Evolutionary conservation across 1,140 invertebrate species (phyloP).

Genomic region (Onthophagus taurus): DNA sequence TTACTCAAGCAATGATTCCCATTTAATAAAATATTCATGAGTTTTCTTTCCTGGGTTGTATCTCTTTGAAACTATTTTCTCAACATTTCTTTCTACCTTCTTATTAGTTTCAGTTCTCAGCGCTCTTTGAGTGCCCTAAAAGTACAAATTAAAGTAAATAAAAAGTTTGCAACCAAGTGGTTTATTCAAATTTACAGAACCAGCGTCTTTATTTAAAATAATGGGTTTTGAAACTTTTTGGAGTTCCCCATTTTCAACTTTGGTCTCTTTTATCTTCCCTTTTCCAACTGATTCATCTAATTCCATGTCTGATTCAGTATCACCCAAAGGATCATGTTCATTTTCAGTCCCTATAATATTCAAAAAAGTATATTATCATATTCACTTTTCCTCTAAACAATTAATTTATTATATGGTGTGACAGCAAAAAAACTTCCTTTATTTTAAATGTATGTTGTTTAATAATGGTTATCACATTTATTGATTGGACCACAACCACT

Average conservation of each 20-base stretch:
- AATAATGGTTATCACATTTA: too few species aligned
- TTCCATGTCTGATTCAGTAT: conserved; percentile 15
- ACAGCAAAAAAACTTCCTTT: too few species aligned
- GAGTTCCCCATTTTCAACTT: conserved; percentile 12
- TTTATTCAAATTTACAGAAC: too few species aligned
- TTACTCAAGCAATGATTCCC: conserved; percentile 67
- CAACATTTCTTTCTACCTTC: conserved; percentile 55
- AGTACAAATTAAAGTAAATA: background rate
- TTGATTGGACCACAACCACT: too few species aligned
- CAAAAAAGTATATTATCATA: background rate
- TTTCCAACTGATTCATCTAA: conserved; percentile 13
- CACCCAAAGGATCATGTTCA: conserved; percentile 11
- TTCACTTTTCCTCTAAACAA: conserved; percentile 13
- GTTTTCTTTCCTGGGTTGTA: conserved; percentile 67
- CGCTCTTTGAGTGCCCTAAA: conserved; percentile 36
- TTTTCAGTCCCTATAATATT: background rate
- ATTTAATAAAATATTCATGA: conserved; percentile 72
- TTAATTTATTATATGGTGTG: too few species aligned
- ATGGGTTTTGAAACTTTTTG: conserved; percentile 20
- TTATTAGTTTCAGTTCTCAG: conserved; percentile 39
- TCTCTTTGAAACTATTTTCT: conserved; percentile 70
- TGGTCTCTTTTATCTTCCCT: conserved; percentile 3
- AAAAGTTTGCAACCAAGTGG: background rate
- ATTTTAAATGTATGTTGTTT: too few species aligned
- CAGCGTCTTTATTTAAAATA: conserved; percentile 20